Evolutionary conservation across 1,140 invertebrate species (phyloP), one percentile per base, ranked within the genome.

Genomic region (Aphaenogaster floridana): DNA sequence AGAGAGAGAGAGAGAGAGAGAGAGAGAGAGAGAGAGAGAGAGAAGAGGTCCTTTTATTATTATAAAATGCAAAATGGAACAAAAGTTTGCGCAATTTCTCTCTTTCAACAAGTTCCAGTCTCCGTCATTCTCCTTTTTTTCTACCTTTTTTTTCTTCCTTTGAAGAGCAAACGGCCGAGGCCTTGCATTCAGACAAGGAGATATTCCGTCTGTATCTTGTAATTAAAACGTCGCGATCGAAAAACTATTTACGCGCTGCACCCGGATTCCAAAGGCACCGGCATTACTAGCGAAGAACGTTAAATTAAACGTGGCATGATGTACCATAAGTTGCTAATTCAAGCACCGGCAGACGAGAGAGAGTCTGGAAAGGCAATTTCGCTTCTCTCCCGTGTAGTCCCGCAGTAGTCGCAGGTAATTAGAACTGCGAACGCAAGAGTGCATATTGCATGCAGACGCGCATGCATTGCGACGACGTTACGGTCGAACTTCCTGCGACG

Each of bases 291-390:
- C 50, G 45, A 86, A 48, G 61, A 79, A 79, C 48, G 83, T 39
- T 77, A 79, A 68, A 86, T 77, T 78, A 79, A 86, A 79, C 72
- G 57, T 78, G 76, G 50, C 78, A 71, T 54, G 68, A 69, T 45
- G 71, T 48, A 77, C 59, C 66, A 86, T 77, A 78, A 89, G 81
- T 77, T 68, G 71, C 66, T 88, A 86, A 88, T 81, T 87, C 74
- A 57, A 87, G 63, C 39, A 76, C 52, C 54, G 36, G 45, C 9
- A 39, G 28, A 72, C 42, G 80, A 66, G 80, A 28, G 86, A 48
- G 42, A 88, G 69, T 28, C 52, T 50, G 81, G 45, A 78, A 88
- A 71, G 63, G 81, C 66, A 86, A 87, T 79, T 87, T 68, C 50
- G 36, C 52, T 61, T 57, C 64, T 74, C 54, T 76, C 52, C 36